A percentile compares a stretch with the other conserved stretches of the same genome.
Conservation (phyloP, 2,113 vertebrate species). For the Corythoichthys haematopterus region DNA sequence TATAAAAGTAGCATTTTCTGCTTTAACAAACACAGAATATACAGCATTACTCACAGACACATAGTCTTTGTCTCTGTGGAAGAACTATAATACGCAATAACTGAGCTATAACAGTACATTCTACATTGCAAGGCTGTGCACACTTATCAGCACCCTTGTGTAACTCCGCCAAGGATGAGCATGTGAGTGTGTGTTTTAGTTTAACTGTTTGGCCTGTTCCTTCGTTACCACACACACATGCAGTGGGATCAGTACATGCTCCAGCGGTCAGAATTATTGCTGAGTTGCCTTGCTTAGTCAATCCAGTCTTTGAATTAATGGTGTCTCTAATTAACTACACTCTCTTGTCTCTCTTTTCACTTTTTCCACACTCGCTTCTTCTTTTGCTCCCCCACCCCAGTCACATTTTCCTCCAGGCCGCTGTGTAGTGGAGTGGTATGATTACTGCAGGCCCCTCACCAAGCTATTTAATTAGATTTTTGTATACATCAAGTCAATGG, state of each 20-base stretch:
- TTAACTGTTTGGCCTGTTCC: neutral
- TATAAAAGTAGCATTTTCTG: neutral
- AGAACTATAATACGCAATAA: neutral
- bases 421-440: slow-evolving; percentile 32
- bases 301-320: slow-evolving; percentile 40
- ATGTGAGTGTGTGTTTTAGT: slow-evolving; percentile 4
- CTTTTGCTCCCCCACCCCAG: slow-evolving; percentile 8
- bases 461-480: slow-evolving; percentile 50
- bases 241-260: neutral
- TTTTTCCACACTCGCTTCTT: neutral
- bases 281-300: slow-evolving; percentile 35
- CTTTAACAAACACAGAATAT: neutral
- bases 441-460: slow-evolving; percentile 39
- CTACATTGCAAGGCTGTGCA: neutral
- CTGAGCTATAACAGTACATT: neutral
- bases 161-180: neutral
- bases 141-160: neutral
- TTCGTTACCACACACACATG: neutral
- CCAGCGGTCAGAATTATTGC: slow-evolving; percentile 19
- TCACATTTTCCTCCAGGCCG: slow-evolving; percentile 30
- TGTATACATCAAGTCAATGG: slow-evolving; percentile 34
- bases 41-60: neutral
- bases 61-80: neutral
- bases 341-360: slow-evolving; percentile 7
- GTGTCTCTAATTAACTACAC: slow-evolving; percentile 40